Base-by-base conservation (phyloP, 2,888 invertebrate species). In the Lycia hirtaria region DNA sequence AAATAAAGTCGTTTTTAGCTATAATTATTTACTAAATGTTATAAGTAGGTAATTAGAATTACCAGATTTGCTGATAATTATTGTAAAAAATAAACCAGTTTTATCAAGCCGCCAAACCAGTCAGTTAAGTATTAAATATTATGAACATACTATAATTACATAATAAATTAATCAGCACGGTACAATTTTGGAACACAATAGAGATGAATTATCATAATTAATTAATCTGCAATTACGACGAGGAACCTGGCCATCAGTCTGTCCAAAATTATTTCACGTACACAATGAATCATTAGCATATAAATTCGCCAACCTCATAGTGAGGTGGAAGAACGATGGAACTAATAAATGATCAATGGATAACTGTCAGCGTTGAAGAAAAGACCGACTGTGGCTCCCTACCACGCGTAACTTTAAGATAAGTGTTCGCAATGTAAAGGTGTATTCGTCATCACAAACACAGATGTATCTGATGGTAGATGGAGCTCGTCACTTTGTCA, bases 271-370 rank as follows among this genome's bases (percentile, higher is more conserved):
- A 26, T 26, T 68, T 67, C 62, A 14, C 48, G 64, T 64, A 55
- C 59, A 70, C 67, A 72, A 72, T 80, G 83, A 83, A 60, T 81
- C 79, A 83, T 78, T 76, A 71, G 67, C 63, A 69, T 72, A 41
- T n/a, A 28, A 4, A 24, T 17, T n/a, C 2, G 17, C 15, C 15
- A 26, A 17, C 15, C n/a, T 10, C 10, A 22, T 9, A 14, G 12
- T 12, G 14, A 40, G 12, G 9, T 22, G 12, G n/a, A 7, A 26
- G 28, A 26, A n/a, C 17, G n/a, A 41, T 2, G 9, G 26, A 41
- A 10, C 26, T 26, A 41, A 26, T n/a, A 41, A 41, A 10, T 15
- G 6, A 14, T 14, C 22, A 6, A 4, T 22, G 12, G n/a, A 1
- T 3, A 2, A 7, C 7, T 12, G 2, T 22, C 22, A 14, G 3